Conservation (phyloP, 2,888 invertebrate genomes). For the Drosophila conformis region DNA sequence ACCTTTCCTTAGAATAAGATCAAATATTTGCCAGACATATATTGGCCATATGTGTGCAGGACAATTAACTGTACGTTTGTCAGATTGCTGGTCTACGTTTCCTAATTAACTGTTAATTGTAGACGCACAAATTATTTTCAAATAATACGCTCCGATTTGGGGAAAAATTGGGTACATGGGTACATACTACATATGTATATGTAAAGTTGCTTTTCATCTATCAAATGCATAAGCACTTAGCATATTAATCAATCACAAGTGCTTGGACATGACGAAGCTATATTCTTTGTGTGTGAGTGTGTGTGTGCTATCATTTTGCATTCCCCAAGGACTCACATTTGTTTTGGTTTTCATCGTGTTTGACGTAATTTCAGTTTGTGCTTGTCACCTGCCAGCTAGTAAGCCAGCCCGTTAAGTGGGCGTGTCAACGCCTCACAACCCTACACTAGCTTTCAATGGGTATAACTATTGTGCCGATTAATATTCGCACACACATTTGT, state of each 20-base stretch:
- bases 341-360: background rate
- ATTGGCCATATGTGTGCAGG: background rate
- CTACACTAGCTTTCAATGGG: background rate
- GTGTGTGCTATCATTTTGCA: constrained; percentile 43
- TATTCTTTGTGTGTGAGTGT: background rate
- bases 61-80: constrained; percentile 7
- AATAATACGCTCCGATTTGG: background rate
- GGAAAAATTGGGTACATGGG: background rate
- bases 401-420: background rate
- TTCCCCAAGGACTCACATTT: constrained; percentile 43
- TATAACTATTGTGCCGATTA: background rate
- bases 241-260: constrained; percentile 56
- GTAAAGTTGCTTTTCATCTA: constrained; percentile 19
- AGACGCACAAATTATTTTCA: background rate
- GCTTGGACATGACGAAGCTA: constrained; percentile 34
- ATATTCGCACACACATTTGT: background rate
- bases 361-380: constrained; percentile 3
- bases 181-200: background rate
- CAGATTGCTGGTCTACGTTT: constrained; percentile 1
- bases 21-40: background rate
- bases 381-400: constrained; percentile 1
- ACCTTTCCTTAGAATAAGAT: constrained; percentile 1
- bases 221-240: constrained; percentile 55
- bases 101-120: constrained; percentile 33
- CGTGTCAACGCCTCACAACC: background rate